Evolutionary conservation across 1,140 invertebrate species (phyloP).

Genomic region (Drosophila santomea): DNA sequence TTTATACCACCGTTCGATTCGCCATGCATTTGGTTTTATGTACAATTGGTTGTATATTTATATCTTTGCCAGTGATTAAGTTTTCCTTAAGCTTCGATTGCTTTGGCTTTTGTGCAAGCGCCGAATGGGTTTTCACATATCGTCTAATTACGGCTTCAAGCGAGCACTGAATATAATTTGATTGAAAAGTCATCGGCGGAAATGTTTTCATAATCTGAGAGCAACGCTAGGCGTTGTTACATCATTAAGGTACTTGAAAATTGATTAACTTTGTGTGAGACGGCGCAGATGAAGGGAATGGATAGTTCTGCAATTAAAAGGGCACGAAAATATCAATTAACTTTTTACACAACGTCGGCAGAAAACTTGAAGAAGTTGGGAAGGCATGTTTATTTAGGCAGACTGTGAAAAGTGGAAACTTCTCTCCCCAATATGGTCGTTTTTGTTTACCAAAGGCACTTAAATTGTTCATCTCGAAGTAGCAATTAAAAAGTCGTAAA

Average conservation of each 20-base stretch:
- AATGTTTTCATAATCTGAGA: slow-evolving; percentile 49
- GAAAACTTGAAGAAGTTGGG: slow-evolving; percentile 12
- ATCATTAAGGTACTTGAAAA: slow-evolving; percentile 24
- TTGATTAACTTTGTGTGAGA: slow-evolving; percentile 27
- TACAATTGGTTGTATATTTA: slow-evolving; percentile 12
- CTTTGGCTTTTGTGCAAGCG: slow-evolving; percentile 48
- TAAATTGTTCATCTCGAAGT: slow-evolving; percentile 56
- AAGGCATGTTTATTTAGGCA: slow-evolving; percentile 26
- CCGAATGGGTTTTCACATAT: slow-evolving; percentile 61
- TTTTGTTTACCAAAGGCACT: slow-evolving; percentile 11
- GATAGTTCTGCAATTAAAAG: not conserved
- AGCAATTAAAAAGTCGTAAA: slow-evolving; percentile 67
- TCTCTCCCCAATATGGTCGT: slow-evolving; percentile 16
- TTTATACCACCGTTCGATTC: slow-evolving; percentile 50
- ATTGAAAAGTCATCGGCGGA: slow-evolving; percentile 39
- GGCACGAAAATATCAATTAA: slow-evolving; percentile 29
- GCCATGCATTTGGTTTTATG: slow-evolving; percentile 10
- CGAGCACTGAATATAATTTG: slow-evolving; percentile 35
- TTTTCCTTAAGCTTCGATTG: slow-evolving; percentile 20
- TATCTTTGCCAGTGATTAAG: slow-evolving; percentile 30
- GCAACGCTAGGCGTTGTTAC: slow-evolving; percentile 11
- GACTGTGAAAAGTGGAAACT: slow-evolving; percentile 1
- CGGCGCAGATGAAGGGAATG: not conserved
- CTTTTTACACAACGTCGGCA: slow-evolving; percentile 22
- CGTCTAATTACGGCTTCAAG: slow-evolving; percentile 62